Evolutionary conservation across 2,888 invertebrate genomes (phyloP).

Genomic region (Trachelus tabidus): DNA sequence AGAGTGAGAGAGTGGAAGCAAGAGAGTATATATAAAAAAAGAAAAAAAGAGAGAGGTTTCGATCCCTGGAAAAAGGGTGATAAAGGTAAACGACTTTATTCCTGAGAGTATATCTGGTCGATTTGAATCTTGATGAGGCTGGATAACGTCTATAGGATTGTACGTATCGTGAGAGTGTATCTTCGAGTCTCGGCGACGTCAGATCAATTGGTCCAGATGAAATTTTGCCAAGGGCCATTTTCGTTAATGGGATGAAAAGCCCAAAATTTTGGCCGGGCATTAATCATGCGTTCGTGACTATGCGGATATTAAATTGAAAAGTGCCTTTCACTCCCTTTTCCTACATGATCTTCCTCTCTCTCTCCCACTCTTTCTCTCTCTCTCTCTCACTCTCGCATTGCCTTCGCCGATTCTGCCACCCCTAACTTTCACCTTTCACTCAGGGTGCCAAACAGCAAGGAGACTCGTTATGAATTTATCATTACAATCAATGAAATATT

Average conservation of each 20-base stretch:
- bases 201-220: neutral
- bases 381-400: slow-evolving; percentile 24
- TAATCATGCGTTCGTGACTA: neutral
- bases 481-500: neutral
- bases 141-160: neutral
- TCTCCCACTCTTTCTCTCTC: slow-evolving; percentile 11
- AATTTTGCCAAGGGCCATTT: neutral
- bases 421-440: neutral
- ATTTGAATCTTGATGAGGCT: neutral
- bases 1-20: neutral
- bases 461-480: neutral
- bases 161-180: neutral
- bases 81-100: neutral
- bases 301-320: neutral
- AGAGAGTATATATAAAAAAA: neutral
- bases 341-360: slow-evolving; percentile 1
- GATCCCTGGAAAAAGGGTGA: neutral
- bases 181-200: neutral
- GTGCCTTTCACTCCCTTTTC: slow-evolving; percentile 28
- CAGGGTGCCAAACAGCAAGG: neutral
- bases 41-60: neutral
- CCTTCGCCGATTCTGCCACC: neutral
- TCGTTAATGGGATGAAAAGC: neutral
- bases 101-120: neutral
- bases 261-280: neutral